Percentiles rank a stretch among this genome's conserved stretches.
phyloP scores from a whole-genome alignment of 1,140 invertebrate genomes.

The Drosophila oshimai region DNA sequence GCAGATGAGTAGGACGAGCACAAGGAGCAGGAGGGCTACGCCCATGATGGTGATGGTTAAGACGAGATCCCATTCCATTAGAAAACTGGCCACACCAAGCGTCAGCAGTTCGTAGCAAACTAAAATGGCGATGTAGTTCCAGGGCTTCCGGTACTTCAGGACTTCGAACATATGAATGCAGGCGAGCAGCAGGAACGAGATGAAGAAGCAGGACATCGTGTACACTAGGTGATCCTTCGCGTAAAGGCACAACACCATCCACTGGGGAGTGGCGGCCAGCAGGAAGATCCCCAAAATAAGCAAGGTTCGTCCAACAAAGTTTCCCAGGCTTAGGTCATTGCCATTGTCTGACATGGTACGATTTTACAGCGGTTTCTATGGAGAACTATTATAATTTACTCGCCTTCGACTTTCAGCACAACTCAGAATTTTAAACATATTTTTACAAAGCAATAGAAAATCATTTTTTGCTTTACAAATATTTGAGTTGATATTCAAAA shows the following conservation, averaged over 20 bases:
- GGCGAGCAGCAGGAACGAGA: background rate
- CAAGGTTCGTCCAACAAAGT: slow-evolving; percentile 4
- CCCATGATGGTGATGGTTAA: background rate
- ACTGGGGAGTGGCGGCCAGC: slow-evolving; percentile 33
- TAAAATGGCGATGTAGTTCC: background rate
- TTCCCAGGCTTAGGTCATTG: background rate
- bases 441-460: background rate
- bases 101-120: slow-evolving; percentile 45
- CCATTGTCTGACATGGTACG: background rate
- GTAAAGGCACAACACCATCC: slow-evolving; percentile 29
- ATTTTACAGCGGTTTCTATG: background rate
- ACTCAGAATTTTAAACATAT: background rate
- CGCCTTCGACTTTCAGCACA: background rate
- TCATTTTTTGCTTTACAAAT: background rate
- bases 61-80: slow-evolving; percentile 9
- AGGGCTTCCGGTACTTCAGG: slow-evolving; percentile 4
- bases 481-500: background rate
- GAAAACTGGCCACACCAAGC: slow-evolving; percentile 19
- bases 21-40: background rate
- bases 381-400: background rate
- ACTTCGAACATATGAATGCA: background rate
- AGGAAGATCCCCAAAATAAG: background rate
- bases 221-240: slow-evolving; percentile 2
- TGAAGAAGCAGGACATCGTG: background rate
- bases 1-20: background rate